These are phyloP conservation scores for Petrolisthes manimaculis DNA, from an alignment of 2,888 invertebrate species.

Conservation along the genomic window DNA sequence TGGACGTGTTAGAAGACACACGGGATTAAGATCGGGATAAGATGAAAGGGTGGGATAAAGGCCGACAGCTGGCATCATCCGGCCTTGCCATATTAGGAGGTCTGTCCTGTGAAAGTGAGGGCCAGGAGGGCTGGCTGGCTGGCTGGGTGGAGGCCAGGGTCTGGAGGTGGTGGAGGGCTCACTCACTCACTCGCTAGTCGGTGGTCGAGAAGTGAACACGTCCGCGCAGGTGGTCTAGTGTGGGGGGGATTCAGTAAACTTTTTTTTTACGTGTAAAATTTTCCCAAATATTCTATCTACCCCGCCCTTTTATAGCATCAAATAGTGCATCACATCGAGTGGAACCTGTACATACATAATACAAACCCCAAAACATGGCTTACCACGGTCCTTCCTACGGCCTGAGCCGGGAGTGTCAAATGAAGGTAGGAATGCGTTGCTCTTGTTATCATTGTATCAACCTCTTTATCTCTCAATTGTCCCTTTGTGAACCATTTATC, in stretches of 20 bases:
- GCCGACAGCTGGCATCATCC: constrained; percentile 57
- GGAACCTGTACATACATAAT: constrained; percentile 16
- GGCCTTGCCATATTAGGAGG: constrained; percentile 60
- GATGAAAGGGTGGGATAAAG: constrained; percentile 40
- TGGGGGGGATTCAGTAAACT: neutral
- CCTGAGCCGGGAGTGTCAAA: constrained; percentile 71
- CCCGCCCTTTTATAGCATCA: neutral
- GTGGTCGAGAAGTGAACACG: constrained; percentile 40
- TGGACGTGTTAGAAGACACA: too few relatives aligned
- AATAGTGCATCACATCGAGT: constrained; percentile 34
- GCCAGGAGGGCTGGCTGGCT: constrained; percentile 14
- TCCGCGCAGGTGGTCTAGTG: neutral
- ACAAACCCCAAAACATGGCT: constrained; percentile 67
- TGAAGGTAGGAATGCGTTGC: constrained; percentile 69
- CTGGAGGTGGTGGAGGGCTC: constrained; percentile 20
- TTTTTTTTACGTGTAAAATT: constrained; percentile 9
- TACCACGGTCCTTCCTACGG: constrained; percentile 71
- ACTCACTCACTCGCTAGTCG: constrained; percentile 46
- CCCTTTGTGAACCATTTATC: too few relatives aligned
- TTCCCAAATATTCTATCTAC: neutral
- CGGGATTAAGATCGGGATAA: neutral
- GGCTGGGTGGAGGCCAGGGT: constrained; percentile 7
- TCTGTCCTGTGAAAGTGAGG: constrained; percentile 61
- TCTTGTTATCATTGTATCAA: neutral
- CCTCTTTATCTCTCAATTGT: too few relatives aligned